Percentiles rank a stretch among this genome's conserved stretches.
Evolutionary conservation across 2,888 invertebrate species (phyloP).

Genomic region (Allacma fusca): DNA sequence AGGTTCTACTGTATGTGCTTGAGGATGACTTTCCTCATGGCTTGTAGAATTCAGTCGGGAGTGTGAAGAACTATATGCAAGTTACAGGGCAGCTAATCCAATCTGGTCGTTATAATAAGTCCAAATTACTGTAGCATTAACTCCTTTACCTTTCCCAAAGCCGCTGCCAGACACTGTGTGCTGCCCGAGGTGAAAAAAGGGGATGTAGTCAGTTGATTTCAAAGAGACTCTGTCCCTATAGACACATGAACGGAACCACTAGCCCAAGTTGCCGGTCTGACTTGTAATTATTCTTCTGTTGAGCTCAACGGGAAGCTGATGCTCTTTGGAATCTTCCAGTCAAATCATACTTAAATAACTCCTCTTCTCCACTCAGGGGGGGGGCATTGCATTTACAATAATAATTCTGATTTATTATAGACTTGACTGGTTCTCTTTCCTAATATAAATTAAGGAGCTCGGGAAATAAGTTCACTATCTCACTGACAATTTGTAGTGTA

Average conservation of each 20-base stretch:
- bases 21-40: too few species aligned
- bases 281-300: slow-evolving; percentile 5
- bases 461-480: neutral
- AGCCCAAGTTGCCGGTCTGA: neutral
- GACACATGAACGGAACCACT: neutral
- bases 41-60: neutral
- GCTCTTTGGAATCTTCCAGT: neutral
- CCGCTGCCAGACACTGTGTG: too few species aligned
- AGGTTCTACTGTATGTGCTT: too few species aligned
- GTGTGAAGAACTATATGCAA: neutral
- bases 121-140: slow-evolving; percentile 20
- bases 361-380: too few species aligned
- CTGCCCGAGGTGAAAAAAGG: too few species aligned
- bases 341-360: too few species aligned
- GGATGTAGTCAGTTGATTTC: too few species aligned
- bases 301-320: neutral
- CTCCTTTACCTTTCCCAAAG: neutral
- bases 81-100: slow-evolving; percentile 17
- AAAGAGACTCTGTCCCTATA: too few species aligned
- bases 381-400: neutral
- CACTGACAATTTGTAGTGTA: neutral
- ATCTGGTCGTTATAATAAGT: slow-evolving; percentile 5
- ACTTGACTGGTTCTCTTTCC: neutral
- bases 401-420: neutral
- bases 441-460: neutral